phyloP scores from a whole-genome alignment of 2,797 vertebrate genomes.

The Intellagama lesueurii region DNA sequence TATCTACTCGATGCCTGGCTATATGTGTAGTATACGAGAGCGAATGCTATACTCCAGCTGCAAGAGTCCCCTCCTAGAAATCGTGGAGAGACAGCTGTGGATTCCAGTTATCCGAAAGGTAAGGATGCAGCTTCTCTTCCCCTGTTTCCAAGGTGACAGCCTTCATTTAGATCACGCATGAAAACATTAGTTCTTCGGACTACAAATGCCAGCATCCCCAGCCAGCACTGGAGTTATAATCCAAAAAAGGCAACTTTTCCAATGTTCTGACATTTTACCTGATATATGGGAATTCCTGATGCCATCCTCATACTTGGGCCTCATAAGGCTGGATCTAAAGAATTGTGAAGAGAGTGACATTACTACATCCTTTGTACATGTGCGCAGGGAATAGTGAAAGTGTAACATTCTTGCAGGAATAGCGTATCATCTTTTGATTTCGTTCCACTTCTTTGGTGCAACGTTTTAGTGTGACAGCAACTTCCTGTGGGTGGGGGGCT shows the following conservation, averaged over 20 bases:
- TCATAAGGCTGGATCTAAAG: neutral
- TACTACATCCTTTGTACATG: too few species aligned
- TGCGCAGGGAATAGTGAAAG: too few species aligned
- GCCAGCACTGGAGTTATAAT: neutral
- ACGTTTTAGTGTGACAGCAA: too few species aligned
- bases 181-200: neutral
- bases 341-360: neutral
- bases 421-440: neutral
- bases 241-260: neutral
- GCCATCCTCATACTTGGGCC: neutral
- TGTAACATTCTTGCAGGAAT: too few species aligned
- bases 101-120: slow-evolving; percentile 95
- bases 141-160: neutral
- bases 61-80: slow-evolving; percentile 91
- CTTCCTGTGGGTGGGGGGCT: neutral
- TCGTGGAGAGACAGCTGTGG: slow-evolving; percentile 87
- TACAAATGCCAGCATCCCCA: neutral
- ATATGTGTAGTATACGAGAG: slow-evolving; percentile 94
- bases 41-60: slow-evolving; percentile 99
- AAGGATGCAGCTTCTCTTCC: slow-evolving; percentile 10
- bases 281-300: neutral
- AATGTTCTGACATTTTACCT: neutral
- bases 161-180: neutral
- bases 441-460: neutral
- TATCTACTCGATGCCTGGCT: slow-evolving; percentile 99